Percentiles rank a stretch among this genome's conserved stretches.
Conservation (phyloP, 1,140 invertebrate species). For the Drosophila nasuta region DNA sequence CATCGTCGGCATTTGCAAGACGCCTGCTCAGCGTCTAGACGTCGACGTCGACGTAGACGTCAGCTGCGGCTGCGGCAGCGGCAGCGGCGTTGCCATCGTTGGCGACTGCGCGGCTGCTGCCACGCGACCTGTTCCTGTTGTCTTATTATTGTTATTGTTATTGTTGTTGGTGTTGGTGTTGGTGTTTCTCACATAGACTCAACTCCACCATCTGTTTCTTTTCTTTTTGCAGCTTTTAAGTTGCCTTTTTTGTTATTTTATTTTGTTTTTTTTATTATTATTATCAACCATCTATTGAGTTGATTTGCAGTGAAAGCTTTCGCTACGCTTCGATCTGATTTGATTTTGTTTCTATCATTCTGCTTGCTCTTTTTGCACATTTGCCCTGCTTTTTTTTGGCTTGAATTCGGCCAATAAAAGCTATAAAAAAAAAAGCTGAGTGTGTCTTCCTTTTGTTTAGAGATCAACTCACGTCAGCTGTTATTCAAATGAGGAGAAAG, state of each 20-base stretch:
- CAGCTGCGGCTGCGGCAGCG: constrained; percentile 5
- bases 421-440: neutral
- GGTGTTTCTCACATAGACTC: constrained; percentile 10
- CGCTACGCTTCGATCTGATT: constrained; percentile 25
- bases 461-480: constrained; percentile 6
- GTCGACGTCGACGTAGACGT: constrained; percentile 29
- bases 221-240: constrained; percentile 16
- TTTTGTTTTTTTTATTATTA: neutral
- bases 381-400: constrained; percentile 13
- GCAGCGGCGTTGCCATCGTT: neutral
- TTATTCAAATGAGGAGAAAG: neutral
- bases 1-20: constrained; percentile 41
- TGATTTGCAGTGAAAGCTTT: constrained; percentile 33
- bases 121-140: constrained; percentile 66
- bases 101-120: constrained; percentile 3
- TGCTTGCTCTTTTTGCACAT: constrained; percentile 13
- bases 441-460: neutral
- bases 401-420: neutral
- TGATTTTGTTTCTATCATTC: neutral
- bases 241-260: neutral
- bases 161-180: neutral
- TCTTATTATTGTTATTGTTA: constrained; percentile 7
- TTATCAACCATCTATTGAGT: constrained; percentile 16
- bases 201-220: constrained; percentile 13
- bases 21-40: constrained; percentile 56